Percentiles rank a stretch among this genome's conserved stretches.
phyloP scores from a whole-genome alignment of 2,113 vertebrate genomes.

The Hippocampus guttulatus region DNA sequence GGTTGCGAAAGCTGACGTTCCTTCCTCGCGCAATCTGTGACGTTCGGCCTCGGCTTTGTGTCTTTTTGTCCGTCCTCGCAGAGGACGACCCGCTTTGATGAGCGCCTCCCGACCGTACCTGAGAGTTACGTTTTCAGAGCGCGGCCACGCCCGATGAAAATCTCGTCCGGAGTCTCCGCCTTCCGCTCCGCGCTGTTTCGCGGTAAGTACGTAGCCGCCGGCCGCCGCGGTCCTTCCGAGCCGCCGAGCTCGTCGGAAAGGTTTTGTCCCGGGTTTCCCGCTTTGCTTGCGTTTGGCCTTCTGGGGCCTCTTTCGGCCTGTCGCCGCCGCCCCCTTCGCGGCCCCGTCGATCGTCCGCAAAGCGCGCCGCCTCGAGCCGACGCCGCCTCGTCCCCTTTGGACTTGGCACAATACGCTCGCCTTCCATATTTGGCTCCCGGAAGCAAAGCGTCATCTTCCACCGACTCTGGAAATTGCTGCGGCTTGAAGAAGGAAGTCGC shows the following conservation, averaged over 20 bases:
- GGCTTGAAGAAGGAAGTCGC: slow-evolving; percentile 38
- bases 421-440: not conserved
- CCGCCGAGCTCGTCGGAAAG: no score
- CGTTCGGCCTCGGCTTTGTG: not conserved
- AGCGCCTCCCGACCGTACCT: no score
- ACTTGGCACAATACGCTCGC: not conserved
- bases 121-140: no score
- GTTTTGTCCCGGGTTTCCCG: slow-evolving; percentile 31
- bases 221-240: no score
- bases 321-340: slow-evolving; percentile 33
- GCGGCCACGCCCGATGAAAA: no score
- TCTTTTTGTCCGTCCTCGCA: not conserved
- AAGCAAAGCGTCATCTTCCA: not conserved
- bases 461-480: slow-evolving; percentile 20
- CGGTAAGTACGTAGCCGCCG: no score
- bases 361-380: not conserved
- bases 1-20: slow-evolving; percentile 1
- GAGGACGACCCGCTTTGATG: no score
- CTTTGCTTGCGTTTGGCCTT: slow-evolving; percentile 41
- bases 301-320: slow-evolving; percentile 18
- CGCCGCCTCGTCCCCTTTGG: not conserved
- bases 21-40: not conserved
- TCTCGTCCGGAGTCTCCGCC: no score
- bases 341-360: slow-evolving; percentile 6
- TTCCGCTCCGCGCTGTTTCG: no score